Evolutionary conservation across 2,113 vertebrate genomes (phyloP), one percentile per base, ranked within the genome.

Genomic region (Romanogobio albipinnatus): DNA sequence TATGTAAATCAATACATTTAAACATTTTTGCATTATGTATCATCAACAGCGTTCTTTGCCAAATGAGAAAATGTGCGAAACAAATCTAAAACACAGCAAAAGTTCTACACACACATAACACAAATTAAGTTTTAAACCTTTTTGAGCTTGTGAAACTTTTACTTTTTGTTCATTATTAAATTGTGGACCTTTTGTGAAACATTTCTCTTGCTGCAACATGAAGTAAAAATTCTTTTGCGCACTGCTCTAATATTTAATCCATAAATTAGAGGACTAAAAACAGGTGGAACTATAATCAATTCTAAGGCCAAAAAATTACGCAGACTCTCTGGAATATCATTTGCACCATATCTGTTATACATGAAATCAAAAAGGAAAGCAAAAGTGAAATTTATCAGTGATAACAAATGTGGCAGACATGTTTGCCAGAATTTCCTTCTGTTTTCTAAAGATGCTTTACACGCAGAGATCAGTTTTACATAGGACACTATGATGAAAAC

Each of bases 371-470:
- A 88, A 10, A 88, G 58, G 9, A 86, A 2, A 71, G 82, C 66
- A 29, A 84, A 22, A 22, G 73, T 82, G 13, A 84, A 76, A 45
- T 88, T 88, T 3, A 84, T 17, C 10, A 88, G 51, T 13, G 70
- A 84, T 2, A 88, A n/a, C 6, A 39, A 2, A 43, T 87, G 86
- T 59, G 86, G 86, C 39, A 81, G 45, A 75, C 86, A 87, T 3
- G 83, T 87, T n/a, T 81, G 82, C 78, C 84, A 84, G 71, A 87
- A 87, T 62, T 62, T 86, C 8, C 26, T 86, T 84, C 76, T 83
- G 66, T 62, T 84, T 8, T 84, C 86, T 24, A 39, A 64, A 43
- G 86, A 84, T 64, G n/a, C 49, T 29, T 29, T 81, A n/a, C 82
- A 76, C n/a, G 86, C 76, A 43, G 61, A 29, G 13, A 87, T 56